Percentiles rank a stretch among this genome's conserved stretches.
phyloP scores from a whole-genome alignment of 1,140 invertebrate genomes.

The Atta texana region DNA sequence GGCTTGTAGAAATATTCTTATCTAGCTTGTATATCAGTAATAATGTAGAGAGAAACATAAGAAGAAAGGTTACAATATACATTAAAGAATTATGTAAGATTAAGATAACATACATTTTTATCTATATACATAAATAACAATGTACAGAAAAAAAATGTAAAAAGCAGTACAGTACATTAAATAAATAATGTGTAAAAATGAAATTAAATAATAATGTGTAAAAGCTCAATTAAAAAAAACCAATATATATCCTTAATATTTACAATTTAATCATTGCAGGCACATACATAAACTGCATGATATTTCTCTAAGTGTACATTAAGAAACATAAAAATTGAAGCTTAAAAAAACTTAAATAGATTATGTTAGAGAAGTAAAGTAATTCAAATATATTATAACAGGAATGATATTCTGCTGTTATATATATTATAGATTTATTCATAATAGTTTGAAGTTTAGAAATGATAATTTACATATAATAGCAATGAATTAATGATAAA shows the following conservation, averaged over 20 bases:
- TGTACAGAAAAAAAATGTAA: neutral
- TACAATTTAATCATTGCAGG: conserved; percentile 24
- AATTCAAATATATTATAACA: conserved; percentile 1
- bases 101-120: conserved; percentile 9
- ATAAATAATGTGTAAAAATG: conserved; percentile 20
- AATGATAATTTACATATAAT: neutral
- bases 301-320: neutral
- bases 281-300: conserved; percentile 27
- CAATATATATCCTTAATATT: conserved; percentile 35
- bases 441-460: neutral
- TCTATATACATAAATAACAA: neutral
- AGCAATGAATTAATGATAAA: neutral
- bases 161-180: conserved; percentile 15
- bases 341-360: conserved; percentile 13
- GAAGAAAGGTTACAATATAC: neutral
- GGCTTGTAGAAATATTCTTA: neutral
- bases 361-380: conserved; percentile 31
- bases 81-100: neutral
- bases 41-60: neutral
- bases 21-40: neutral
- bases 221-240: conserved; percentile 38
- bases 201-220: neutral
- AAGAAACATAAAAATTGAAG: neutral
- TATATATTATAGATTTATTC: neutral
- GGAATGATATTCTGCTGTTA: conserved; percentile 3